phyloP scores from a whole-genome alignment of 2,797 vertebrate genomes.

The Discoglossus pictus region DNA sequence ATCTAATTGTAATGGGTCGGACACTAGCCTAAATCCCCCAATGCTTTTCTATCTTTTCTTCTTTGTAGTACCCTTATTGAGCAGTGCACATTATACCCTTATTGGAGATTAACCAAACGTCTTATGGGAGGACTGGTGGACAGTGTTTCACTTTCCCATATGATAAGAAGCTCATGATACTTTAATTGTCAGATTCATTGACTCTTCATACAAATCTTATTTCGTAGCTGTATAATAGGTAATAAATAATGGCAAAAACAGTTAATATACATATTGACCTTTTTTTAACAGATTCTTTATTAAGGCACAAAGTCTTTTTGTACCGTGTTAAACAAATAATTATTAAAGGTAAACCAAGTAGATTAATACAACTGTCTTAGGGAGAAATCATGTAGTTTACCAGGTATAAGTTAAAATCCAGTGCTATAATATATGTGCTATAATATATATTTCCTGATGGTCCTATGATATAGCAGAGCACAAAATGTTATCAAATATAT shows the following conservation, averaged over 20 bases:
- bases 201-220: conserved; percentile 13
- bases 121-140: too few species aligned
- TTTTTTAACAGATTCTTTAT: background rate
- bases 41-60: conserved; percentile 13
- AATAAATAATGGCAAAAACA: conserved; percentile 17
- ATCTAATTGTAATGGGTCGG: too few species aligned
- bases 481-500: conserved; percentile 30
- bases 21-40: too few species aligned
- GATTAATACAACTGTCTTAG: conserved; percentile 7
- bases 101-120: too few species aligned
- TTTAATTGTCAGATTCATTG: too few species aligned
- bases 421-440: background rate
- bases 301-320: conserved; percentile 37
- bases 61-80: too few species aligned
- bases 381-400: background rate
- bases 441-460: conserved; percentile 1
- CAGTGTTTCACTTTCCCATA: too few species aligned
- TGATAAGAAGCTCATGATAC: too few species aligned
- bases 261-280: conserved; percentile 3
- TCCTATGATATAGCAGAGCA: conserved; percentile 29
- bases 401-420: background rate
- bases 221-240: conserved; percentile 7
- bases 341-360: conserved; percentile 4
- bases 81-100: too few species aligned
- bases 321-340: conserved; percentile 17